Evolutionary conservation across 1,140 invertebrate genomes (phyloP).

Genomic region (Scaptomyza pallida): DNA sequence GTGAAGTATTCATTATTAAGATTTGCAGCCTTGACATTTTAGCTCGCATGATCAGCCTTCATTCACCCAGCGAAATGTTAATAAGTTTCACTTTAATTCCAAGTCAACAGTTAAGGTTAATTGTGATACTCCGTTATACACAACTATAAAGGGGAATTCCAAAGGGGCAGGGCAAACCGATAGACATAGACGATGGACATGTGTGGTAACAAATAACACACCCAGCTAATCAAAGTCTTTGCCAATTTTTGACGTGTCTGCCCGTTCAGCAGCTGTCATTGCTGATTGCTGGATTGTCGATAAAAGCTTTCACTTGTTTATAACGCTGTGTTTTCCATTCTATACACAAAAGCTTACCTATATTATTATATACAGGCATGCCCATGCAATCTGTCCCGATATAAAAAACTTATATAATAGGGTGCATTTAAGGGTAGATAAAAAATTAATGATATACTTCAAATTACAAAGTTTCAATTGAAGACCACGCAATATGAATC

Average conservation of each 20-base stretch:
- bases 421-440: too few species aligned
- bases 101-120: slow-evolving; percentile 16
- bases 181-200: slow-evolving; percentile 2
- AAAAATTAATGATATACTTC: too few species aligned
- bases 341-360: background rate
- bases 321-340: background rate
- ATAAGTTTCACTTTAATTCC: slow-evolving; percentile 53
- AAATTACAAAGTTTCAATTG: too few species aligned
- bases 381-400: background rate
- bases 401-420: background rate
- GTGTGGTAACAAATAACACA: slow-evolving; percentile 39
- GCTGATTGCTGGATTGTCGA: slow-evolving; percentile 16
- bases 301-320: slow-evolving; percentile 38
- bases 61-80: slow-evolving; percentile 38
- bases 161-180: slow-evolving; percentile 20
- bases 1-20: background rate
- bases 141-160: slow-evolving; percentile 23
- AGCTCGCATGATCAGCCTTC: slow-evolving; percentile 54
- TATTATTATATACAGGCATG: background rate
- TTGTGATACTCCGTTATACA: slow-evolving; percentile 9
- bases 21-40: slow-evolving; percentile 12
- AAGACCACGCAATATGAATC: too few species aligned
- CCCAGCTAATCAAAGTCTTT: slow-evolving; percentile 41
- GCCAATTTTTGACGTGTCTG: slow-evolving; percentile 34
- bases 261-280: slow-evolving; percentile 8